Evolutionary conservation across 92 coral and sea anemone species (phyloP).

Genomic region (Epizoanthus scotinus): DNA sequence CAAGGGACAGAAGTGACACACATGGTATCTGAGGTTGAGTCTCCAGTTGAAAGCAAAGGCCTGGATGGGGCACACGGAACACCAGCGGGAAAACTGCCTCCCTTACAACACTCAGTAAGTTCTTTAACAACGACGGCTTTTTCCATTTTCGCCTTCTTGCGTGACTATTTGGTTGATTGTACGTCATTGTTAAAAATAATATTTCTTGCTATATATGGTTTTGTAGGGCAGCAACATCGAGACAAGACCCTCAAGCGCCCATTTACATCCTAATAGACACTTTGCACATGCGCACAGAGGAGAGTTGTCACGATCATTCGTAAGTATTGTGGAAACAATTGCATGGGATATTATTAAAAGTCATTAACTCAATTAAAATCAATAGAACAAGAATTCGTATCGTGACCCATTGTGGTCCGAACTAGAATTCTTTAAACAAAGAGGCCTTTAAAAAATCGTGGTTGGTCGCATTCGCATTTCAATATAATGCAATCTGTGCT

Average conservation of each 20-base stretch:
- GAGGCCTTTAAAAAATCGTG: no score
- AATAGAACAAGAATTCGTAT: no score
- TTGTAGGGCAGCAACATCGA: slow-evolving; percentile 28
- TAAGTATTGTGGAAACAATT: slow-evolving; percentile 52
- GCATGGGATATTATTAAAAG: neutral
- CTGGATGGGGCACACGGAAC: slow-evolving; percentile 76
- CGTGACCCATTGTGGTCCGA: no score
- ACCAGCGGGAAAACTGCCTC: slow-evolving; percentile 90
- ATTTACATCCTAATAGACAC: slow-evolving; percentile 42
- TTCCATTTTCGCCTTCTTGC: neutral
- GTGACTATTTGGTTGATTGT: neutral
- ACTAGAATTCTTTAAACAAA: no score
- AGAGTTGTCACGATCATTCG: slow-evolving; percentile 87
- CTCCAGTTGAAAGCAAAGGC: slow-evolving; percentile 54
- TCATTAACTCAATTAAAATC: no score
- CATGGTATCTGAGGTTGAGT: slow-evolving; percentile 69
- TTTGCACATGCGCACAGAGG: slow-evolving; percentile 92
- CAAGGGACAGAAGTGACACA: slow-evolving; percentile 77
- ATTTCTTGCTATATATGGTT: neutral
- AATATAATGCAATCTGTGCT: no score
- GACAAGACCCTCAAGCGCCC: neutral
- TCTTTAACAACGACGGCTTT: no score
- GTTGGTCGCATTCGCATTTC: no score
- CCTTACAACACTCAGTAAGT: slow-evolving; percentile 62
- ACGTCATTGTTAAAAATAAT: slow-evolving; percentile 8